Base-by-base conservation (phyloP, 2,888 invertebrate genomes). In the Dicyrtoma fusca region DNA sequence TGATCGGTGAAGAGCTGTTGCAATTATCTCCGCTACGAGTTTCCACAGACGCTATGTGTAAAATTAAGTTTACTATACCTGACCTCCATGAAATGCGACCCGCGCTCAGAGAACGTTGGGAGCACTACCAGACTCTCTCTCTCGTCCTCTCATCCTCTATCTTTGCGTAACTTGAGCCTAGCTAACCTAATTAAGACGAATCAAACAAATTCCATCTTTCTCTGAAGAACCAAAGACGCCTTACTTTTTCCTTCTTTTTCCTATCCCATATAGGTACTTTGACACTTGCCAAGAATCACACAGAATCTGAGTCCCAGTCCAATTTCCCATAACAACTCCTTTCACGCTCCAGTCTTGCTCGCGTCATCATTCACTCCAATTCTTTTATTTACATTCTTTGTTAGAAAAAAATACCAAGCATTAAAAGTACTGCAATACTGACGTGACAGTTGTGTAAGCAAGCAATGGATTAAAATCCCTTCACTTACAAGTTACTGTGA, bases 121-220 rank as follows among this genome's bases (percentile, higher is more conserved):
- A 34, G 34, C 3, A 34, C 34, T 3, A 17, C 19, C 11, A 53
- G 21, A 11, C 21, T 53, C 17, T 49, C 49, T 49, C 49, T 49
- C 17, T 17, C 49, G 49, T 11, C 11, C 17, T 17, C 49, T 49
- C 49, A 49, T 49, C 49, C 14, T 14, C 14, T 17, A 49, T n/a
- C 49, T 34, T n/a, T 42, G 42, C 17, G 61, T 61, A 61, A 63
- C 63, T 47, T 45, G 49, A 64, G 64, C 49, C 23, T n/a, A 64
- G 64, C 17, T 63, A 64, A 64, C 64, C 47, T 47, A 64, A 64
- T 64, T 64, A 64, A 49, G 64, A 64, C 49, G 49, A 64, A 64
- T 64, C 64, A 64, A 64, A 64, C 64, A 64, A 21, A 64, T 47
- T 64, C 64, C 49, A 26, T 47, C 25, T 63, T 47, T 49, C 49